Conservation (phyloP, 2,888 invertebrate species). For the Suillia variegata region DNA sequence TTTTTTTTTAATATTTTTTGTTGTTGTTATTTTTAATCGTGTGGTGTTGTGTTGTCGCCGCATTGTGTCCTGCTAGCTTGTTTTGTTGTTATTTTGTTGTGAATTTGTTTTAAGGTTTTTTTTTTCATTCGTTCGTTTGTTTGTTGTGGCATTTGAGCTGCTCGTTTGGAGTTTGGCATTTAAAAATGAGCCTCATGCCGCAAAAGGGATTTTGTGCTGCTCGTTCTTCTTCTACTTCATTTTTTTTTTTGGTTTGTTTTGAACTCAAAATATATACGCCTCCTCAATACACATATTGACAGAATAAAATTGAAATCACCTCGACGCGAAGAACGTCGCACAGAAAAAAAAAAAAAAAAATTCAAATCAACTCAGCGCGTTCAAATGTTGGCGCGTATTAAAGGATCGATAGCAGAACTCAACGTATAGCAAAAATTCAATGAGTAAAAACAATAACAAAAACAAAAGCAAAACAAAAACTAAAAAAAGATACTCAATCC, state of each 20-base stretch:
- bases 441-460: conserved; percentile 4
- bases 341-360: no score
- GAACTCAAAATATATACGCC: neutral
- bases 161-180: neutral
- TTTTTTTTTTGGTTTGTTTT: no score
- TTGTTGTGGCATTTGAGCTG: neutral
- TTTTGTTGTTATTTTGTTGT: conserved; percentile 18
- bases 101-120: conserved; percentile 15
- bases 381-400: neutral
- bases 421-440: neutral
- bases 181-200: neutral
- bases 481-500: neutral
- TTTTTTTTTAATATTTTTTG: no score
- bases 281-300: neutral
- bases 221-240: neutral
- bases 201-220: neutral
- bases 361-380: no score
- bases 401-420: neutral
- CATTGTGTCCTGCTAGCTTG: conserved; percentile 7
- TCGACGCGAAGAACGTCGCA: no score
- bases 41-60: no score
- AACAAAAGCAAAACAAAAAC: conserved; percentile 10
- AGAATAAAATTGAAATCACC: neutral
- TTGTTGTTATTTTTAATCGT: no score
- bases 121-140: neutral